These are phyloP conservation scores for Nothocercus julius DNA, from an alignment of 2,113 vertebrate species.

Conservation along the genomic window DNA sequence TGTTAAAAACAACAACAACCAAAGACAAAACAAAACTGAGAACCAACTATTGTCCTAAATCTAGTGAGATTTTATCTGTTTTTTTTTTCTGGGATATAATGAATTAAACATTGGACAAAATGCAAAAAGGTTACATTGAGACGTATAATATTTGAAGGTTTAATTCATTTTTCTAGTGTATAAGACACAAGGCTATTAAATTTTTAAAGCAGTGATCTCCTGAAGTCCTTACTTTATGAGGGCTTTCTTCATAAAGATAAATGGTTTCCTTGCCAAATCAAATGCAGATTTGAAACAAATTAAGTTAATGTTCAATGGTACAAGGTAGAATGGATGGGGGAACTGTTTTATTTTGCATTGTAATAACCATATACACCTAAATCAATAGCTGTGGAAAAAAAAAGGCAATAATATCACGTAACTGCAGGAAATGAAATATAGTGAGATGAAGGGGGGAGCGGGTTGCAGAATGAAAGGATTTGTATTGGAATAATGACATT, in stretches of 20 bases:
- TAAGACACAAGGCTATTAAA: conserved; percentile 88
- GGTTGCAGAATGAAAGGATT: conserved; percentile 86
- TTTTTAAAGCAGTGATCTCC: conserved; percentile 86
- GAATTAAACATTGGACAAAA: conserved; percentile 85
- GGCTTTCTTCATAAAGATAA: conserved; percentile 90
- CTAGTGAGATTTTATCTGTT: conserved; percentile 49
- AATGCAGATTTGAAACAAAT: conserved; percentile 92
- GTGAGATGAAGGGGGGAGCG: conserved; percentile 77
- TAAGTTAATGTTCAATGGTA: conserved; percentile 87
- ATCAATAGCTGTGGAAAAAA: conserved; percentile 89
- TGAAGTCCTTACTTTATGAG: conserved; percentile 89
- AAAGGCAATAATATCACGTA: conserved; percentile 89
- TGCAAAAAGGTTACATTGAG: conserved; percentile 86
- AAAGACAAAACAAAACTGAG: conserved; percentile 32
- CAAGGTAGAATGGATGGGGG: conserved; percentile 93
- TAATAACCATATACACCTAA: conserved; percentile 94
- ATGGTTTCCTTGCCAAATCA: conserved; percentile 91
- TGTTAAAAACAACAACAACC: not conserved
- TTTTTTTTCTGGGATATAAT: conserved; percentile 68
- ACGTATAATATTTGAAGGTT: conserved; percentile 85
- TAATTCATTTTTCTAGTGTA: conserved; percentile 87
- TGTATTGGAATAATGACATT: conserved; percentile 94
- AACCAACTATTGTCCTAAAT: conserved; percentile 46
- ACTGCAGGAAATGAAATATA: conserved; percentile 92
- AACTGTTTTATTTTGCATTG: conserved; percentile 90